phyloP scores from a whole-genome alignment of 2,888 invertebrate genomes.

The Erebia aethiops region DNA sequence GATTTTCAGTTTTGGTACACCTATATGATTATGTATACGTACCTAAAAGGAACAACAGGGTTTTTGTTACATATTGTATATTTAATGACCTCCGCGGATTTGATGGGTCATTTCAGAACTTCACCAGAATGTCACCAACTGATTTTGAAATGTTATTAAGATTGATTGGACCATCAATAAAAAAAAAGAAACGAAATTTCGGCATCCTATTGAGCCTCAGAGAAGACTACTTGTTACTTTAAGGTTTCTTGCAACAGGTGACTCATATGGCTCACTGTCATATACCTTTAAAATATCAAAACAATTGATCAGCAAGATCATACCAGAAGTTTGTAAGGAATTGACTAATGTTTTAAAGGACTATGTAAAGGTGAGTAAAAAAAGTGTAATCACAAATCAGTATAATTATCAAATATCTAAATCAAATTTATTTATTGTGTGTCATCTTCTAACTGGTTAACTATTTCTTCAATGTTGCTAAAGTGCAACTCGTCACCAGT shows the following conservation, averaged over 20 bases:
- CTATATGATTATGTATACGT: no score
- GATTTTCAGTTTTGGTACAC: no score
- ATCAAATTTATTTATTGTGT: not conserved
- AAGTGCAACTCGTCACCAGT: conserved; percentile 4
- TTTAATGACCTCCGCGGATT: not conserved
- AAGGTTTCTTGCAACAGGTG: conserved; percentile 40
- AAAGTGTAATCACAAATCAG: conserved; percentile 2
- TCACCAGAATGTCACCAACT: conserved; percentile 45
- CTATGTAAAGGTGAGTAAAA: conserved; percentile 1
- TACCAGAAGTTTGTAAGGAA: conserved; percentile 4
- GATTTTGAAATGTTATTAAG: conserved; percentile 45
- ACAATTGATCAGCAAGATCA: conserved; percentile 41
- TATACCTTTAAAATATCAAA: conserved; percentile 44
- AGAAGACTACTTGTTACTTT: conserved; percentile 40
- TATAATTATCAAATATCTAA: not conserved
- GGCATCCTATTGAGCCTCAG: not conserved
- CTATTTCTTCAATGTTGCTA: conserved; percentile 4
- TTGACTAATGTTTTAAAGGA: not conserved
- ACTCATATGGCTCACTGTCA: conserved; percentile 41
- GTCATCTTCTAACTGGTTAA: conserved; percentile 2
- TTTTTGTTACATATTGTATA: no score
- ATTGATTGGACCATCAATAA: conserved; percentile 43
- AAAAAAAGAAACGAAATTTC: conserved; percentile 4
- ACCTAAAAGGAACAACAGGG: no score
- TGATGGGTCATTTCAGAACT: conserved; percentile 44